Base-by-base conservation (phyloP, 2,113 vertebrate genomes). In the Bungarus multicinctus region DNA sequence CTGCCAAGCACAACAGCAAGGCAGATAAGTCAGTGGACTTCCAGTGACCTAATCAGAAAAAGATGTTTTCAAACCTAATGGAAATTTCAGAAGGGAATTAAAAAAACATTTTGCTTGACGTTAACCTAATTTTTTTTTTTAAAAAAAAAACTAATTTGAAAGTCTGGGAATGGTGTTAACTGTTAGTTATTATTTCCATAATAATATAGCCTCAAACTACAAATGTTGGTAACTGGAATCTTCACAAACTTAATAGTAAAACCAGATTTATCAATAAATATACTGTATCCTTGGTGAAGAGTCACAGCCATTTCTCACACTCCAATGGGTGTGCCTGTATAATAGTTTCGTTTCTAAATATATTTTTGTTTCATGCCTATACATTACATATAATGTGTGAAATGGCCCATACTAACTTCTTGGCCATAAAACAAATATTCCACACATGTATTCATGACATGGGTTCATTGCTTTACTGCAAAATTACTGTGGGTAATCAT, bases 11-110 rank as follows among this genome's bases (percentile, higher is more conserved):
- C 53, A 93, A 93, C 74, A 93, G 43, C 54, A 86, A 89, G 27
- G 69, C 27, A 81, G 88, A 86, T 89, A 93, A 93, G 89, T 93
- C 88, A 60, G 50, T 58, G 88, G 69, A 52, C 88, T 93, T 93
- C 88, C 54, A 89, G 88, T 93, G 92, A 93, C 88, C 74, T 93
- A 88, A 93, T 58, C 54, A 27, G 54, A 47, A 93, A 92, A 90
- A 86, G 12, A 85, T 58, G 20, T 89, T 93, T 93, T 90, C 27
- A 5, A 89, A 90, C 57, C 88, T 93, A 93, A 93, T 93, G 92
- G 92, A 89, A 85, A 93, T 93, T 93, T 90, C 92, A 93, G 92
- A 93, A 60, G 89, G 2, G 54, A 90, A 89, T 89, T 23, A 60
- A 81, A 64, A 69, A 92, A 55, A 86, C 30, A 39, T 86, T 93